Evolutionary conservation across 2,797 vertebrate genomes (phyloP).

Genomic region (Leptodactylus fallax): DNA sequence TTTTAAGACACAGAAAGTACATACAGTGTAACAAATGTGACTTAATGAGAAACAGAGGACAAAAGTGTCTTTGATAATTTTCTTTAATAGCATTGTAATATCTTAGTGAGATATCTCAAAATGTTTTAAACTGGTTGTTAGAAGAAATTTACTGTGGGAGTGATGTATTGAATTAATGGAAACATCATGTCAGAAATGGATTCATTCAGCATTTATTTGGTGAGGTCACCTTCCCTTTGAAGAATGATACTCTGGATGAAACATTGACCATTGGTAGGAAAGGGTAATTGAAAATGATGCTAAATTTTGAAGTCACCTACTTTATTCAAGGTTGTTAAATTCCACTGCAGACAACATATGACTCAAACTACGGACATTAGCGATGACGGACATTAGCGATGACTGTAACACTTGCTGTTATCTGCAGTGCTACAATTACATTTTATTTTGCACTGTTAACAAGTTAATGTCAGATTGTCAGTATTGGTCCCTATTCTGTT

Average conservation of each 20-base stretch:
- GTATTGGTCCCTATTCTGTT: too few species aligned
- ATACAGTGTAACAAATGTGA: neutral
- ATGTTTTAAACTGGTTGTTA: constrained; percentile 30
- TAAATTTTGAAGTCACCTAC: constrained; percentile 54
- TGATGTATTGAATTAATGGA: constrained; percentile 59
- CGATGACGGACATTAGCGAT: too few species aligned
- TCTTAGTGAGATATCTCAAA: constrained; percentile 45
- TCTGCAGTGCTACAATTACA: too few species aligned
- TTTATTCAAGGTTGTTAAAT: constrained; percentile 57
- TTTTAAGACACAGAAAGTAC: neutral
- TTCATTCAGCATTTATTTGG: constrained; percentile 58
- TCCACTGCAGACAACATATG: constrained; percentile 38
- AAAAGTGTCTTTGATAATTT: neutral
- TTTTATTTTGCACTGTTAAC: too few species aligned
- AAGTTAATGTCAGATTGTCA: too few species aligned
- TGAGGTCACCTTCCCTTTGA: constrained; percentile 59
- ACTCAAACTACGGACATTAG: neutral
- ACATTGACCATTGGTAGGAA: constrained; percentile 58
- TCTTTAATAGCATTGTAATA: constrained; percentile 34
- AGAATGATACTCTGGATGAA: constrained; percentile 57
- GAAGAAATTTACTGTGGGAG: constrained; percentile 61
- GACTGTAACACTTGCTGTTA: too few species aligned
- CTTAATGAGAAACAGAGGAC: neutral
- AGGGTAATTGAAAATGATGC: constrained; percentile 63
- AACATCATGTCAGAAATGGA: constrained; percentile 51